These are phyloP conservation scores for Apteryx mantelli DNA, from an alignment of 2,113 vertebrate species.

Conservation along the genomic window DNA sequence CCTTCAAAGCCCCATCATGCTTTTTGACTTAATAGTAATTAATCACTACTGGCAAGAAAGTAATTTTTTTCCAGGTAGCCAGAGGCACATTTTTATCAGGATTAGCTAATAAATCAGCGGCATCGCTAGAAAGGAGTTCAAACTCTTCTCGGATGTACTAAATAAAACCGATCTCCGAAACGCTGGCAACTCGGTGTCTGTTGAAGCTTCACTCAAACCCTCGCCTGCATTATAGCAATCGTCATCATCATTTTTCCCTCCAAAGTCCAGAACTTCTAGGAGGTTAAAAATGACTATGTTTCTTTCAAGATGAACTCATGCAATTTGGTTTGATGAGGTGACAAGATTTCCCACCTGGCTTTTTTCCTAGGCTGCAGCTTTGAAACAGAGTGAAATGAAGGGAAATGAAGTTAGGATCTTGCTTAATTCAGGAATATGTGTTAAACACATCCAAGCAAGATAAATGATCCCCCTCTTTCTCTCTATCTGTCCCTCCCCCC, in stretches of 20 bases:
- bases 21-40: slow-evolving; percentile 79
- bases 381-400: slow-evolving; percentile 34
- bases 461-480: slow-evolving; percentile 31
- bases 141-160: slow-evolving; percentile 76
- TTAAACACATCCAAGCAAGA: slow-evolving; percentile 52
- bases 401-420: slow-evolving; percentile 56
- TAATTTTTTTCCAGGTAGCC: slow-evolving; percentile 76
- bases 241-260: slow-evolving; percentile 9
- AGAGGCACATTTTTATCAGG: slow-evolving; percentile 80
- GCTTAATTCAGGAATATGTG: slow-evolving; percentile 64
- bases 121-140: slow-evolving; percentile 74
- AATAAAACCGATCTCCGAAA: slow-evolving; percentile 59
- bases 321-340: slow-evolving; percentile 22
- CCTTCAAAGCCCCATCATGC: slow-evolving; percentile 73
- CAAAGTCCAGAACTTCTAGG: slow-evolving; percentile 52
- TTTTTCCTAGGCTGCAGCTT: slow-evolving; percentile 24
- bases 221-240: neutral
- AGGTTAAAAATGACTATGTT: slow-evolving; percentile 19
- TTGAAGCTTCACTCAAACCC: slow-evolving; percentile 14
- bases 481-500: neutral
- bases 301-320: slow-evolving; percentile 37
- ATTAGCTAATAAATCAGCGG: slow-evolving; percentile 82
- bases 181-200: neutral
- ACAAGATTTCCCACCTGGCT: slow-evolving; percentile 3
- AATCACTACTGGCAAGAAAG: slow-evolving; percentile 78